A percentile compares a stretch with the other conserved stretches of the same genome.
Conservation (phyloP, 2,888 invertebrate genomes). For the Apodemia duryi region DNA sequence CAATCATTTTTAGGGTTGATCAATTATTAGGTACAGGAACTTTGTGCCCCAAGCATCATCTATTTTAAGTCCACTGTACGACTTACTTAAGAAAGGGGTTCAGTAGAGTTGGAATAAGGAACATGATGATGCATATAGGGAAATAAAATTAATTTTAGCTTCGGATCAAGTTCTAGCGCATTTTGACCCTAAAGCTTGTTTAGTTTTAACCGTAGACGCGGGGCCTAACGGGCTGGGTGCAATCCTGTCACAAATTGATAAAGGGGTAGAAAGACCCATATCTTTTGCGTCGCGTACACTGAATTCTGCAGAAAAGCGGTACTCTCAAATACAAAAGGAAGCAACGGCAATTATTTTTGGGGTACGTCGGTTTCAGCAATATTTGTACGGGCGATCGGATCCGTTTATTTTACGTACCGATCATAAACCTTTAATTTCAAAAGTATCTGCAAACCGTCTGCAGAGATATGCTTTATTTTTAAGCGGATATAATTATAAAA, state of each 20-base stretch:
- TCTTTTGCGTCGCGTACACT: constrained; percentile 31
- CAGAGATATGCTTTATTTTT: constrained; percentile 31
- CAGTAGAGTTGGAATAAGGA: no score
- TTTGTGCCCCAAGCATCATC: no score
- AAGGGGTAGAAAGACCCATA: constrained; percentile 24
- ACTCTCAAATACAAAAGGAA: constrained; percentile 36
- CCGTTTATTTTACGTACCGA: constrained; percentile 27
- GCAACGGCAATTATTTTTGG: constrained; percentile 36
- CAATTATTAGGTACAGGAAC: no score
- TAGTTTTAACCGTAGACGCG: constrained; percentile 34
- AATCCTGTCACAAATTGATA: constrained; percentile 30
- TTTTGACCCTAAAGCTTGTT: constrained; percentile 25
- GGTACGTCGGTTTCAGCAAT: constrained; percentile 32
- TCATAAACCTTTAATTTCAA: constrained; percentile 28
- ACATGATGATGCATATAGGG: constrained; percentile 17
- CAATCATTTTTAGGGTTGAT: no score
- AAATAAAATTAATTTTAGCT: constrained; percentile 22
- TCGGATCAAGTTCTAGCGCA: constrained; percentile 28
- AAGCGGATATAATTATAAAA: constrained; percentile 27
- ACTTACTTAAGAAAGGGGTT: no score
- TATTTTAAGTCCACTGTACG: no score
- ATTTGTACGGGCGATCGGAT: constrained; percentile 32
- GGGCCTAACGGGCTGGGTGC: constrained; percentile 32
- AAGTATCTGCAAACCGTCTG: constrained; percentile 29
- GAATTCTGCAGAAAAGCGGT: constrained; percentile 30